Evolutionary conservation across 2,113 vertebrate species (phyloP).

Genomic region (Callaeas wilsoni): DNA sequence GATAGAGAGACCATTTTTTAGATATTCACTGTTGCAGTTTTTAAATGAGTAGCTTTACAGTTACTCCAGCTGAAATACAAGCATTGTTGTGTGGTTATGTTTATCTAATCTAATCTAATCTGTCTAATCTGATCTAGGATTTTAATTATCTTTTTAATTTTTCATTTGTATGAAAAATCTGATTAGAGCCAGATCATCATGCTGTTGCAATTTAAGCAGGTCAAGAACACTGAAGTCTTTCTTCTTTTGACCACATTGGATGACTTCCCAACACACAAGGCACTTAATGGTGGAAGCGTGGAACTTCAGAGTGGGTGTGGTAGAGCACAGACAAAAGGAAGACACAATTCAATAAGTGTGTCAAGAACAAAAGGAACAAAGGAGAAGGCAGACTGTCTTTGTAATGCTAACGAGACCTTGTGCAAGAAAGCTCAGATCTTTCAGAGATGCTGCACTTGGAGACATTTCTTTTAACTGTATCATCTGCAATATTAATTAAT

Average conservation of each 20-base stretch:
- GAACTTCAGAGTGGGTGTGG: not conserved
- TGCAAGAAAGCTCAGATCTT: not conserved
- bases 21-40: not conserved
- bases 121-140: not conserved
- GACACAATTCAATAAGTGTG: not conserved
- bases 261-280: not conserved
- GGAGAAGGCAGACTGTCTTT: not conserved
- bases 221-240: not conserved
- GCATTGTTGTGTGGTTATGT: not conserved
- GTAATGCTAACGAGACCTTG: not conserved
- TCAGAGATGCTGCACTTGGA: not conserved
- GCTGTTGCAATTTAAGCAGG: not conserved
- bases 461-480: not conserved
- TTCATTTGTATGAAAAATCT: not conserved
- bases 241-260: not conserved
- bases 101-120: not conserved
- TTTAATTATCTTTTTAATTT: not conserved
- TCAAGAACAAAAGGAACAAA: not conserved
- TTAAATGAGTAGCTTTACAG: not conserved
- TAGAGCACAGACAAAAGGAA: not conserved
- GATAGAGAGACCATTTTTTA: not conserved
- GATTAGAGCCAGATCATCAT: not conserved
- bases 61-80: not conserved
- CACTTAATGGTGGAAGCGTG: not conserved
- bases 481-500: not conserved